phyloP scores from a whole-genome alignment of 1,140 invertebrate genomes.

The Bathynomus jamesi region DNA sequence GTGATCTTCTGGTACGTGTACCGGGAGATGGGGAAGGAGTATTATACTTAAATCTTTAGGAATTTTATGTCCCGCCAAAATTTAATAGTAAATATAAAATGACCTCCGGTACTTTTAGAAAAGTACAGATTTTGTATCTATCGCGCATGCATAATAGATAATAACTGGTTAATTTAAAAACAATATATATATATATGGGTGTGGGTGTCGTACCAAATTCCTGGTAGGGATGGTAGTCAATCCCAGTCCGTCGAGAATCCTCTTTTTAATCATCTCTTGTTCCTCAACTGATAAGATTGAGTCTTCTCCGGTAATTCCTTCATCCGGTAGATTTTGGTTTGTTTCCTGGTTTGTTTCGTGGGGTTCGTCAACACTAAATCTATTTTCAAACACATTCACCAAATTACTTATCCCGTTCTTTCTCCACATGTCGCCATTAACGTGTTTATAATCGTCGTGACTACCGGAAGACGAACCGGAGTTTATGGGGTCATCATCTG shows the following conservation, averaged over 20 bases:
- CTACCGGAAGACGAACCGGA: background rate
- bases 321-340: background rate
- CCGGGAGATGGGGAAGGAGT: too few relatives aligned
- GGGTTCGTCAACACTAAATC: background rate
- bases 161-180: background rate
- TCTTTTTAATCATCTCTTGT: background rate
- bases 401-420: background rate
- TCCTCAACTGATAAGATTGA: background rate
- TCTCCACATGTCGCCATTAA: background rate
- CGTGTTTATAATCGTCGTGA: too few relatives aligned
- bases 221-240: background rate
- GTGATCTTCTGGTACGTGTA: too few relatives aligned
- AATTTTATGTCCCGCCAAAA: too few relatives aligned
- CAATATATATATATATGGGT: background rate
- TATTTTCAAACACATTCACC: background rate
- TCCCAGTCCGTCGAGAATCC: background rate
- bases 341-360: background rate
- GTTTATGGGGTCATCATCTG: background rate
- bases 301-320: background rate
- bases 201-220: background rate
- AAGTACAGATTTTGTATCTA: too few relatives aligned
- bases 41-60: too few relatives aligned
- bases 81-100: too few relatives aligned
- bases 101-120: too few relatives aligned
- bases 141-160: background rate